A percentile compares a stretch with the other conserved stretches of the same genome.
Conservation (phyloP, 2,888 invertebrate genomes). For the Lithosia quadra region DNA sequence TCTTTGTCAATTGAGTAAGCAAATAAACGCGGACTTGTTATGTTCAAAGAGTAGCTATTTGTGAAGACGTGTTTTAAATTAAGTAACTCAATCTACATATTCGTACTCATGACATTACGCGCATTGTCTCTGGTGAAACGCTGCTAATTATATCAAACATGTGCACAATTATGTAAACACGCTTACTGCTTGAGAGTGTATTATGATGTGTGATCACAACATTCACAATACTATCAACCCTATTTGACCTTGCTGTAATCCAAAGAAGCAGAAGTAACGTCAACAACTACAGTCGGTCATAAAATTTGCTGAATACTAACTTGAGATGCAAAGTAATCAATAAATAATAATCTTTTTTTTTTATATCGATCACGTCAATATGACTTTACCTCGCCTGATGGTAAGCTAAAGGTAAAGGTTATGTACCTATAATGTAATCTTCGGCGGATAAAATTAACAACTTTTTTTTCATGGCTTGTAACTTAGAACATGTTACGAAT, state of each 20-base stretch:
- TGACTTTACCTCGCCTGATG: no score
- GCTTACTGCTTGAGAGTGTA: neutral
- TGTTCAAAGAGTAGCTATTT: neutral
- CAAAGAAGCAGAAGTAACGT: neutral
- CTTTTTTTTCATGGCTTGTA: no score
- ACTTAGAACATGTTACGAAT: no score
- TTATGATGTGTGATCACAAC: neutral
- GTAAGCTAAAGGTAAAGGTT: no score
- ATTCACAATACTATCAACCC: neutral
- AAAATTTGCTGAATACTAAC: no score
- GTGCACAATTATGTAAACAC: neutral
- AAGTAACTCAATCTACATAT: neutral
- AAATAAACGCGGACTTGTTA: slow-evolving; percentile 18
- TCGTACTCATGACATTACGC: neutral
- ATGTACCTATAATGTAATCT: no score
- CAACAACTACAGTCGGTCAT: no score
- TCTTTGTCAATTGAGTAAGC: slow-evolving; percentile 17
- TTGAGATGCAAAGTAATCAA: no score
- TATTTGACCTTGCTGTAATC: neutral
- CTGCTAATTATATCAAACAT: neutral
- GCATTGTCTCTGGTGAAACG: neutral
- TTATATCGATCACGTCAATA: no score
- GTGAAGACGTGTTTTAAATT: neutral
- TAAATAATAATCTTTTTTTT: no score
- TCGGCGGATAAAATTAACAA: no score